phyloP scores from a whole-genome alignment of 2,888 invertebrate species.

The Hirtodrosophila duncani region DNA sequence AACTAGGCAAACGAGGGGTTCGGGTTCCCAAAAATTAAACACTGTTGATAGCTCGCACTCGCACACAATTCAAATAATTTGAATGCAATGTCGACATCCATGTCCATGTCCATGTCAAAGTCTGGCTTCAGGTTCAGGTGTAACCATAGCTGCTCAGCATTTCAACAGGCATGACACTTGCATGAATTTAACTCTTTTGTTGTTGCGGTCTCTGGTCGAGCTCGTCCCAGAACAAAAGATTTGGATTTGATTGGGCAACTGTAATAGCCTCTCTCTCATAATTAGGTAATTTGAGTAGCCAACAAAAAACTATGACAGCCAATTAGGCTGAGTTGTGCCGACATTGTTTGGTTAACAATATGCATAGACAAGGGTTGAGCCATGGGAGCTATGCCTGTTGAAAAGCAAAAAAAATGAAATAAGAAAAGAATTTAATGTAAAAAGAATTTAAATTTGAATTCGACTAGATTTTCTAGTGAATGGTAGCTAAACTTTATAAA shows the following conservation, averaged over 20 bases:
- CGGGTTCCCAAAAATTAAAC: constrained; percentile 61
- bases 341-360: too few species aligned
- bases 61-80: constrained; percentile 56
- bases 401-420: too few species aligned
- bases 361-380: too few species aligned
- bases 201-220: constrained; percentile 35
- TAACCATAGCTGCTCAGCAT: constrained; percentile 44
- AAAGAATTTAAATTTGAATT: too few species aligned
- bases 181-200: constrained; percentile 44
- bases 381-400: too few species aligned
- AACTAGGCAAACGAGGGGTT: constrained; percentile 24
- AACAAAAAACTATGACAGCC: constrained; percentile 36
- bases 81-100: constrained; percentile 31
- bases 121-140: not conserved
- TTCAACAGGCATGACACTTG: constrained; percentile 67
- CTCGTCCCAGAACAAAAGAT: constrained; percentile 48
- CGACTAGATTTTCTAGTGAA: too few species aligned
- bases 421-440: too few species aligned
- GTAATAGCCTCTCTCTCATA: constrained; percentile 45
- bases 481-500: too few species aligned
- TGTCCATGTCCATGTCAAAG: not conserved
- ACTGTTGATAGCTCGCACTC: constrained; percentile 73
- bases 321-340: constrained; percentile 35
- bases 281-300: constrained; percentile 64
- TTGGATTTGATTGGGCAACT: constrained; percentile 27